A percentile compares a stretch with the other conserved stretches of the same genome.
These are phyloP conservation scores for Cottoperca gobio DNA, from an alignment of 2,797 vertebrate genomes.

Conservation along the genomic window DNA sequence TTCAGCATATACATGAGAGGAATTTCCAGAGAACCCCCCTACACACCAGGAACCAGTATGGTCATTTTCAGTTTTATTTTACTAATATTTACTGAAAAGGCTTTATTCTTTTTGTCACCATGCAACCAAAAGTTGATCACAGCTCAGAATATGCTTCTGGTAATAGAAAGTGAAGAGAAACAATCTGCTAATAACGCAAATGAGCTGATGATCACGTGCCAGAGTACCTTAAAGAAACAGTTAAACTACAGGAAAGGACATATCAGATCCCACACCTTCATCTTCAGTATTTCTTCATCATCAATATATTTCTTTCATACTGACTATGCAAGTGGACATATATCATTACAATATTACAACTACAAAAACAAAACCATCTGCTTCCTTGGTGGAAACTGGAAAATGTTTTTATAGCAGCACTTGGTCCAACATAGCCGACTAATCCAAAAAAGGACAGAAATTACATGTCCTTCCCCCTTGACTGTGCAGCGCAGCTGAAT, in stretches of 20 bases:
- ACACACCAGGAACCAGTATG: slow-evolving; percentile 16
- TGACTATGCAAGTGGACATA: slow-evolving; percentile 20
- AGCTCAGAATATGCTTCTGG: slow-evolving; percentile 15
- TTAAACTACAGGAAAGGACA: not conserved
- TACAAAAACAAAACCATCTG: slow-evolving; percentile 46
- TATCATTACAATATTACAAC: slow-evolving; percentile 33
- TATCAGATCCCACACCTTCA: slow-evolving; percentile 30
- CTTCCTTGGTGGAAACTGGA: slow-evolving; percentile 42
- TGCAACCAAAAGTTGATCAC: slow-evolving; percentile 13
- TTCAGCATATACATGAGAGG: slow-evolving; percentile 78
- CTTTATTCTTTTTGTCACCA: not conserved
- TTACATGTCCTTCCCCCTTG: slow-evolving; percentile 63
- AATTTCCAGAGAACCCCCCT: slow-evolving; percentile 64
- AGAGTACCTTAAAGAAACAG: not conserved
- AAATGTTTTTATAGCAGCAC: slow-evolving; percentile 62
- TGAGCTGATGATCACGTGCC: slow-evolving; percentile 11
- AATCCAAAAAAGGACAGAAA: slow-evolving; percentile 51
- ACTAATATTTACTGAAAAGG: slow-evolving; percentile 28
- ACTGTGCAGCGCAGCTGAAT: slow-evolving; percentile 68
- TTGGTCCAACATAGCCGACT: slow-evolving; percentile 49
- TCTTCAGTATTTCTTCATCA: slow-evolving; percentile 22
- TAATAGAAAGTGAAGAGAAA: slow-evolving; percentile 17
- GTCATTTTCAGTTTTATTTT: not conserved
- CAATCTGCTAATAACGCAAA: slow-evolving; percentile 20
- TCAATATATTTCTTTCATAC: slow-evolving; percentile 16